Evolutionary conservation across 2,113 vertebrate species (phyloP).

Genomic region (Theristicus caerulescens): DNA sequence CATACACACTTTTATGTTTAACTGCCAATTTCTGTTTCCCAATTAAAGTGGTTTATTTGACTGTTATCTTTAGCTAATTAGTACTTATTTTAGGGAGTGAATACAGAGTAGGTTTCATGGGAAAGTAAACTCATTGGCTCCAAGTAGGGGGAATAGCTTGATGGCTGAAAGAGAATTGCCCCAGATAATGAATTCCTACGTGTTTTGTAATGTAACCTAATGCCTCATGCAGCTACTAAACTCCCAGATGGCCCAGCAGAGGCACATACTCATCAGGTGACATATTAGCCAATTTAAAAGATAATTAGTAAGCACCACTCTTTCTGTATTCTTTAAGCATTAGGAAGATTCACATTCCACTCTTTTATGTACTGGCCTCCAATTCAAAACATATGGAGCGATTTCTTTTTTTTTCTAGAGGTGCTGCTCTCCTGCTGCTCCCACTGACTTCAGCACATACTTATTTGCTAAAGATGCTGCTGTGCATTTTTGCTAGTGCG

Average conservation of each 20-base stretch:
- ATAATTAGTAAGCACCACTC: conserved; percentile 35
- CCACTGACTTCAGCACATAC: background rate
- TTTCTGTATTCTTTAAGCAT: conserved; percentile 14
- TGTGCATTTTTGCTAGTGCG: background rate
- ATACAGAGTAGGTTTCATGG: conserved; percentile 28
- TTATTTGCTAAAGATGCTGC: background rate
- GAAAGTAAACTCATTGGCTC: conserved; percentile 37
- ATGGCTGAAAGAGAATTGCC: conserved; percentile 25
- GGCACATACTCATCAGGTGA: conserved; percentile 49
- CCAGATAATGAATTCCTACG: conserved; percentile 33
- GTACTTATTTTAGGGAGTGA: conserved; percentile 51
- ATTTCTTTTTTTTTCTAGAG: background rate
- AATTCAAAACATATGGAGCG: background rate
- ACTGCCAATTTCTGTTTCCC: conserved; percentile 61
- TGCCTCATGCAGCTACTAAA: conserved; percentile 23
- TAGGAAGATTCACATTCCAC: conserved; percentile 11
- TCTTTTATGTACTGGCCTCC: background rate
- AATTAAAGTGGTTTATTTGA: conserved; percentile 66
- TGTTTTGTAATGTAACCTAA: conserved; percentile 49
- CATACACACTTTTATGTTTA: conserved; percentile 61
- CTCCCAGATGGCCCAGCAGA: conserved; percentile 43
- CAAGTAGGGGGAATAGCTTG: conserved; percentile 11
- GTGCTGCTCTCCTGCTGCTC: background rate
- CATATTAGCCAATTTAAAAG: conserved; percentile 59
- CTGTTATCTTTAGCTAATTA: conserved; percentile 67